A percentile compares a stretch with the other conserved stretches of the same genome.
Conservation (phyloP, 2,888 invertebrate genomes). For the Deilephila porcellus region DNA sequence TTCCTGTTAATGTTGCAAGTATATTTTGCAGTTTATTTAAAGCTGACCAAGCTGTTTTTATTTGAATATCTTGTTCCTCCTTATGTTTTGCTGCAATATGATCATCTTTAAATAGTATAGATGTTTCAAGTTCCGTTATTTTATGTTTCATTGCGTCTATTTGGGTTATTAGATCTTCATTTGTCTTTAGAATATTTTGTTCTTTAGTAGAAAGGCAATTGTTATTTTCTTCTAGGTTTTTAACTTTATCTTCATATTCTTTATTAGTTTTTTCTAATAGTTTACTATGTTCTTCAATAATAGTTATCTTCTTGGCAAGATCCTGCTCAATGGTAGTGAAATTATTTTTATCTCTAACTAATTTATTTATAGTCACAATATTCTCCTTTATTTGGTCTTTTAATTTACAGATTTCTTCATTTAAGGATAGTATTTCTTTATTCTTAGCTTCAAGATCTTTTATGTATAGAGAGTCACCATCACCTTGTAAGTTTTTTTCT, state of each 20-base stretch:
- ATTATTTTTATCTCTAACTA: constrained; percentile 48
- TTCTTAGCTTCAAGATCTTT: constrained; percentile 51
- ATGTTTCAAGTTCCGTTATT: constrained; percentile 49
- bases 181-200: constrained; percentile 43
- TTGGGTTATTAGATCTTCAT: constrained; percentile 47
- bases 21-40: constrained; percentile 54
- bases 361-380: constrained; percentile 46
- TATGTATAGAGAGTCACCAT: constrained; percentile 37
- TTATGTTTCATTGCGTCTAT: constrained; percentile 44
- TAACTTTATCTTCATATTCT: constrained; percentile 43
- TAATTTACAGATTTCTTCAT: constrained; percentile 45
- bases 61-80: constrained; percentile 45
- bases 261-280: constrained; percentile 46
- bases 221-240: constrained; percentile 50
- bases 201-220: constrained; percentile 42
- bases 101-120: constrained; percentile 51
- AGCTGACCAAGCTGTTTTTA: constrained; percentile 52
- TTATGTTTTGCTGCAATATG: constrained; percentile 50
- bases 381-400: constrained; percentile 50
- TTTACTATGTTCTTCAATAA: constrained; percentile 43
- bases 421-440: constrained; percentile 48
- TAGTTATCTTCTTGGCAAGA: constrained; percentile 48
- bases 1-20: constrained; percentile 52
- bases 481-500: constrained; percentile 33
- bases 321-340: constrained; percentile 47